Conservation (phyloP, 23 tunicate species). For the Halocynthia roretzi region DNA sequence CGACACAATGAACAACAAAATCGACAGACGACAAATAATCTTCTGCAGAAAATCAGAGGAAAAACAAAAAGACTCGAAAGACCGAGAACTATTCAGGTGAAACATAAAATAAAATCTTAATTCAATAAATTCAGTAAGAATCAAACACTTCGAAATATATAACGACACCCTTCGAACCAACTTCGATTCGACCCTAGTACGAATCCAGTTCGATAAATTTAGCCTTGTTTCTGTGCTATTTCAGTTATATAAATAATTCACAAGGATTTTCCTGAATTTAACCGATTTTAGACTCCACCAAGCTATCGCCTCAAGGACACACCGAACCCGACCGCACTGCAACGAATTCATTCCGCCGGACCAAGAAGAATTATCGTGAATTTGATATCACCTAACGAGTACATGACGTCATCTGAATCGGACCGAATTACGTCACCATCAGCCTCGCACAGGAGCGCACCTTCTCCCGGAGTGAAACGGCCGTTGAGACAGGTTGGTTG, state of each 20-base stretch:
- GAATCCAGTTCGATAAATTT: too few species aligned
- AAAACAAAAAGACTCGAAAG: conserved; percentile 2
- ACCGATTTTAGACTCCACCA: neutral
- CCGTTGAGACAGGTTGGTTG: too few species aligned
- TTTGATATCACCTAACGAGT: conserved; percentile 1
- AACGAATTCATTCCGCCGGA: neutral
- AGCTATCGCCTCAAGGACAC: neutral
- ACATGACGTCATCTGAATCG: conserved; percentile 21
- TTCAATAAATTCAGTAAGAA: too few species aligned
- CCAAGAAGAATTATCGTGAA: neutral
- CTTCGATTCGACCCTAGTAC: too few species aligned
- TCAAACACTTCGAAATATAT: too few species aligned
- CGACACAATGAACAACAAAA: conserved; percentile 21
- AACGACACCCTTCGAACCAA: too few species aligned
- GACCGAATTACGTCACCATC: conserved; percentile 20
- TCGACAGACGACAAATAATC: too few species aligned
- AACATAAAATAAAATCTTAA: too few species aligned
- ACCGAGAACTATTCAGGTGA: conserved; percentile 12
- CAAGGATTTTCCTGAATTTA: neutral
- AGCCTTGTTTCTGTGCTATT: too few species aligned
- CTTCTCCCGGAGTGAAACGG: neutral
- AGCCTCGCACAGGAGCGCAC: conserved; percentile 12
- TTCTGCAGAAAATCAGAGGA: neutral
- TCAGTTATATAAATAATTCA: too few species aligned
- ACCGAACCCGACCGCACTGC: neutral